phyloP scores from a whole-genome alignment of 2,888 invertebrate species.

The Dolichopus griseipennis region DNA sequence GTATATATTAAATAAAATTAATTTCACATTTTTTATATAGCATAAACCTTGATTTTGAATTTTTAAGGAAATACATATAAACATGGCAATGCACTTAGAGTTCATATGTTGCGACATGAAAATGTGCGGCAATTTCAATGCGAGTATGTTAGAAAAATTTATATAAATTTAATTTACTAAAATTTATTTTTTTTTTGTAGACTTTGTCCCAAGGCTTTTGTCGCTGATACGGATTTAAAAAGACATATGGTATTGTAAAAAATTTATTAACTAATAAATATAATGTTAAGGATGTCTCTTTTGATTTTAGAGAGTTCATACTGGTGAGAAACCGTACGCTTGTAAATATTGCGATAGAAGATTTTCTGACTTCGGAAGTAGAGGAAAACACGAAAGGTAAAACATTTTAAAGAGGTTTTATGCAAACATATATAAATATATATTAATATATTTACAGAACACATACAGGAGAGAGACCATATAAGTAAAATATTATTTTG shows the following conservation, averaged over 20 bases:
- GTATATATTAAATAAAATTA: not conserved
- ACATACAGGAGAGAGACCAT: slow-evolving; percentile 41
- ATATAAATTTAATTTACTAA: not conserved
- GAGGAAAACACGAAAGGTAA: slow-evolving; percentile 41
- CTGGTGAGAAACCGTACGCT: slow-evolving; percentile 41
- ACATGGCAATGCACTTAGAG: slow-evolving; percentile 39
- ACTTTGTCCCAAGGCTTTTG: slow-evolving; percentile 41
- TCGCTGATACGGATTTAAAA: slow-evolving; percentile 39
- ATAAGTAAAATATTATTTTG: slow-evolving; percentile 19
- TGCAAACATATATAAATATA: not conserved
- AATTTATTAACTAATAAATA: not conserved
- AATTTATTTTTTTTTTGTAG: slow-evolving; percentile 28
- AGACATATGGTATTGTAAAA: slow-evolving; percentile 38
- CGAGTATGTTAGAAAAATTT: slow-evolving; percentile 12
- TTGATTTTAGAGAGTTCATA: slow-evolving; percentile 33
- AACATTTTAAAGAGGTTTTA: not conserved
- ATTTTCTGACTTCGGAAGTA: slow-evolving; percentile 43
- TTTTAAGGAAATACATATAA: slow-evolving; percentile 42
- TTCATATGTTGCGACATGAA: slow-evolving; percentile 41
- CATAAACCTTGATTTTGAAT: slow-evolving; percentile 30
- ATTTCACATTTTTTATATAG: not conserved
- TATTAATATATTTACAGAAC: slow-evolving; percentile 26
- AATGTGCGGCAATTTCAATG: slow-evolving; percentile 30
- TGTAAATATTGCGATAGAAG: slow-evolving; percentile 39
- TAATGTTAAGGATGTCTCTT: too few species aligned